Evolutionary conservation across 2,113 vertebrate genomes (phyloP).

Genomic region (Eonycteris spelaea): DNA sequence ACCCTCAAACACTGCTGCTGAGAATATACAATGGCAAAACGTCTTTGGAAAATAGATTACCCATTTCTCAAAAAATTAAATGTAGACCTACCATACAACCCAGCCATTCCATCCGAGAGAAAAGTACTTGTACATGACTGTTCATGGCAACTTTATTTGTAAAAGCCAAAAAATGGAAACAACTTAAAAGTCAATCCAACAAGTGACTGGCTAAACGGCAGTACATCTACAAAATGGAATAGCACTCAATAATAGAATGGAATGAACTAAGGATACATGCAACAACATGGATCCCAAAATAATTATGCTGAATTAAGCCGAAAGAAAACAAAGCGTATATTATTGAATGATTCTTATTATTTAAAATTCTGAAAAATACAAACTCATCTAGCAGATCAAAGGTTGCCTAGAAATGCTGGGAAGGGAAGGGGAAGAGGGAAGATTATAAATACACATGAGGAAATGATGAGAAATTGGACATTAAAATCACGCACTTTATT

Average conservation of each 20-base stretch:
- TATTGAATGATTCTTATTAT: neutral
- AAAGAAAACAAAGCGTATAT: neutral
- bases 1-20: neutral
- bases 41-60: neutral
- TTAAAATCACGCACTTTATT: neutral
- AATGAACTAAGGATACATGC: neutral
- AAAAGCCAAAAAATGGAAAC: neutral
- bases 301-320: neutral
- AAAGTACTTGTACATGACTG: neutral
- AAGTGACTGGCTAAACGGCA: neutral
- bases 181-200: neutral
- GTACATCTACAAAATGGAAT: neutral
- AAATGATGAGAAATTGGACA: neutral
- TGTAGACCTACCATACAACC: neutral
- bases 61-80: neutral
- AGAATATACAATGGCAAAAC: neutral
- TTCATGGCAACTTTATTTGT: neutral
- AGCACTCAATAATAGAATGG: neutral
- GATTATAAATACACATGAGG: neutral
- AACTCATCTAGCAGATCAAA: neutral
- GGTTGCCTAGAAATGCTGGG: neutral
- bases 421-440: neutral
- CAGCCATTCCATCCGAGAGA: neutral
- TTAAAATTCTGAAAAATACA: neutral
- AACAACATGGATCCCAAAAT: neutral